Percentiles rank a stretch among this genome's conserved stretches.
Conservation (phyloP, 2,113 vertebrate genomes). For the Dolichotis patagonum region DNA sequence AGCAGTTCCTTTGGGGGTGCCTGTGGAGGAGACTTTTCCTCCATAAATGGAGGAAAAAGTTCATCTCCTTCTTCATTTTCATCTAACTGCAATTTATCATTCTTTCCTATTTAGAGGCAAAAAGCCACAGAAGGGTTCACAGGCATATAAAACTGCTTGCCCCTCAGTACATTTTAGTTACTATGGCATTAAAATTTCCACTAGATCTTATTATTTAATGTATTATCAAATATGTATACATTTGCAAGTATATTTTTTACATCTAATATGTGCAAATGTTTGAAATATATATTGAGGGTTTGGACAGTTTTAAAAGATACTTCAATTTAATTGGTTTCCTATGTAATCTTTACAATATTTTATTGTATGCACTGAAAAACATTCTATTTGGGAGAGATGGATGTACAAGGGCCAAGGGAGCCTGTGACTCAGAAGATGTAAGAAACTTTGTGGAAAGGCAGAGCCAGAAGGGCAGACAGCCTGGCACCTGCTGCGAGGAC, state of each 20-base stretch:
- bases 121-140: not conserved
- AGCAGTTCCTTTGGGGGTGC: not conserved
- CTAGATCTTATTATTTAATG: not conserved
- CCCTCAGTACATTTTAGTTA: not conserved
- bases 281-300: not conserved
- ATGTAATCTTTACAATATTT: not conserved
- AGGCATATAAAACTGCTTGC: not conserved
- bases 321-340: not conserved
- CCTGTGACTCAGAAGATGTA: not conserved
- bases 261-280: not conserved
- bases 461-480: too few species aligned
- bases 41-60: not conserved
- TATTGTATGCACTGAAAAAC: not conserved
- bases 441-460: not conserved
- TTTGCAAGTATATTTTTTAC: not conserved
- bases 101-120: not conserved
- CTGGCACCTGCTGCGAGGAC: not conserved
- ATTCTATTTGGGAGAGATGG: not conserved
- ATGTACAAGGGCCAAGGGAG: fast-evolving
- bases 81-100: not conserved
- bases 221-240: not conserved
- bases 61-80: not conserved
- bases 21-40: not conserved
- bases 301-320: not conserved
- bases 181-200: not conserved